Evolutionary conservation across 2,888 invertebrate genomes (phyloP).

Genomic region (Eupithecia exiguata): DNA sequence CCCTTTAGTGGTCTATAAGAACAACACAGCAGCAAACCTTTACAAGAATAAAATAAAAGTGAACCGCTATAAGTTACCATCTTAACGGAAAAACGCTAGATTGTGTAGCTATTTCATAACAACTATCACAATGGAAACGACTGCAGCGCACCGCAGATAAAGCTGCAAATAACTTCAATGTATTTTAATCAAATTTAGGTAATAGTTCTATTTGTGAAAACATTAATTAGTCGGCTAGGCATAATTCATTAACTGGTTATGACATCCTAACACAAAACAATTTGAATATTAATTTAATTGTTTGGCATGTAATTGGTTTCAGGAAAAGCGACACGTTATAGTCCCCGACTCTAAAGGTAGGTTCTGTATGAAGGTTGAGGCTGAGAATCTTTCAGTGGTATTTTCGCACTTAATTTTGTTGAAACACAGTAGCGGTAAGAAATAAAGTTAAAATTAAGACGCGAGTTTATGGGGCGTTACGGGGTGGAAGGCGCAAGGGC

Average conservation of each 20-base stretch:
- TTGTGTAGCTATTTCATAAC: conserved; percentile 34
- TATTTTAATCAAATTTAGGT: conserved; percentile 29
- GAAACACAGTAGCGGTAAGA: conserved; percentile 79
- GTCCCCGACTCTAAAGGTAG: conserved; percentile 1
- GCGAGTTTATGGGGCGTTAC: conserved; percentile 83
- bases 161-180: conserved; percentile 30
- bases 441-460: conserved; percentile 84
- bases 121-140: conserved; percentile 42
- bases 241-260: conserved; percentile 18
- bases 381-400: conserved; percentile 72
- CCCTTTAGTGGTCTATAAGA: background rate
- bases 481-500: conserved; percentile 71
- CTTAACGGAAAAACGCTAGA: conserved; percentile 35
- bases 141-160: conserved; percentile 35
- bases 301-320: conserved; percentile 6
- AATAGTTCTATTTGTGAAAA: conserved; percentile 30
- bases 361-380: conserved; percentile 50
- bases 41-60: background rate
- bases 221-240: conserved; percentile 29
- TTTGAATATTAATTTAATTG: conserved; percentile 7
- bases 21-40: background rate
- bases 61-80: conserved; percentile 38
- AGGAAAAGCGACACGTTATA: conserved; percentile 3
- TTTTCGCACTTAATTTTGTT: conserved; percentile 82
- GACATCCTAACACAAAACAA: conserved; percentile 18